phyloP scores from a whole-genome alignment of 2,888 invertebrate species.

The Chromoteleia sp. region DNA sequence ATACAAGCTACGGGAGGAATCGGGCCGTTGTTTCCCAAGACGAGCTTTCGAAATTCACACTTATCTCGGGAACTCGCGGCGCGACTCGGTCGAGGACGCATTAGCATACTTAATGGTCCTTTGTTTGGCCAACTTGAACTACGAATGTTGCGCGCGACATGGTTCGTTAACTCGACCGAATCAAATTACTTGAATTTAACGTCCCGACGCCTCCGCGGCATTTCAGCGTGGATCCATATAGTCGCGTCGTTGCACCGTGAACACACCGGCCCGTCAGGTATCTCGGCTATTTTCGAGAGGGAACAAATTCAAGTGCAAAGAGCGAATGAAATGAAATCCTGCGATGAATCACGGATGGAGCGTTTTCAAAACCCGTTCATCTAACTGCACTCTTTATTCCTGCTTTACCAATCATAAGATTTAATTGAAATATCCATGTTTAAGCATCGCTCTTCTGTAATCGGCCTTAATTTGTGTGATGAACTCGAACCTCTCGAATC shows the following conservation, averaged over 20 bases:
- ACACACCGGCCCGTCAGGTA: constrained; percentile 60
- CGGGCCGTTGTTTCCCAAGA: constrained; percentile 50
- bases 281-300: constrained; percentile 62
- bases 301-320: constrained; percentile 57
- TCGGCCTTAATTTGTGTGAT: constrained; percentile 36
- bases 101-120: constrained; percentile 83
- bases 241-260: constrained; percentile 67
- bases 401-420: constrained; percentile 40
- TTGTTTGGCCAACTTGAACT: constrained; percentile 82
- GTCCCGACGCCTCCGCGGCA: constrained; percentile 80
- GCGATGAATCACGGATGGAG: constrained; percentile 51
- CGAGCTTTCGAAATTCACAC: constrained; percentile 74
- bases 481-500: constrained; percentile 16
- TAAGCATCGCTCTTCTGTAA: constrained; percentile 29
- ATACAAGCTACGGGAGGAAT: constrained; percentile 42
- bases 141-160: constrained; percentile 81
- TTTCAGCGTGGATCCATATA: constrained; percentile 72
- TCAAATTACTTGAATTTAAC: constrained; percentile 82
- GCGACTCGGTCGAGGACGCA: constrained; percentile 74
- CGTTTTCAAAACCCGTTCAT: constrained; percentile 47
- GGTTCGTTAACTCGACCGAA: constrained; percentile 83
- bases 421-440: constrained; percentile 52
- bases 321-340: constrained; percentile 51
- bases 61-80: constrained; percentile 74
- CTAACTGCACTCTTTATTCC: constrained; percentile 49